Conservation (phyloP, 2,113 vertebrate genomes). For the Aldabrachelys gigantea region DNA sequence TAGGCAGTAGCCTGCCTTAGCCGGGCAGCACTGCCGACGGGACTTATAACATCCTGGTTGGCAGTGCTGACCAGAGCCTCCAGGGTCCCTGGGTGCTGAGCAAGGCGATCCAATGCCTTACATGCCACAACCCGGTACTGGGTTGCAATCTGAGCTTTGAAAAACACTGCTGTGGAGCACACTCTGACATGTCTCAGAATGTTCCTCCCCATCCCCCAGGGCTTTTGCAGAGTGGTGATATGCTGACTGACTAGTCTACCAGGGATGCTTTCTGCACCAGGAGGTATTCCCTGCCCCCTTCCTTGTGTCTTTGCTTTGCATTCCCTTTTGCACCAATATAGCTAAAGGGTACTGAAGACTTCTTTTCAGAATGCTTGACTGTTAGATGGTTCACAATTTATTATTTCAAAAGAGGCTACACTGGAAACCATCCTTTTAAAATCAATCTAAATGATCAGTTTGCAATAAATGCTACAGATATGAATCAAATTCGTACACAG, state of each 20-base stretch:
- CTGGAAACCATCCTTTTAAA: neutral
- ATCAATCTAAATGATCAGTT: neutral
- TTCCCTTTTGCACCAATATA: neutral
- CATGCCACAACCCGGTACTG: too few relatives aligned
- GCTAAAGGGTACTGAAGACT: neutral
- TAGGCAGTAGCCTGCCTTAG: too few relatives aligned
- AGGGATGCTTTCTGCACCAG: fast-evolving
- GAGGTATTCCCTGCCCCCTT: neutral
- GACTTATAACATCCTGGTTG: too few relatives aligned
- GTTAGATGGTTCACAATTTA: neutral
- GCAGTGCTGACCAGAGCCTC: too few relatives aligned
- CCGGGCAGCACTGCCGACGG: too few relatives aligned
- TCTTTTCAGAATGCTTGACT: neutral
- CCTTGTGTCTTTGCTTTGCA: neutral
- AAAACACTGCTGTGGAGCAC: neutral
- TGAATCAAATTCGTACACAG: neutral
- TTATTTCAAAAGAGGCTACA: neutral
- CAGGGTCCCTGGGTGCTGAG: too few relatives aligned
- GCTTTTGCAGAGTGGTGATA: neutral
- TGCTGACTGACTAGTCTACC: neutral
- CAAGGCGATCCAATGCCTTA: too few relatives aligned
- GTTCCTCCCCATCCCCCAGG: fast-evolving
- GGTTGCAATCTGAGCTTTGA: too few relatives aligned
- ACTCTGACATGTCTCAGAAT: fast-evolving
- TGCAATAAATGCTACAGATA: neutral